A percentile compares a stretch with the other conserved stretches of the same genome.
These are phyloP conservation scores for Alloplasta piceator DNA, from an alignment of 2,888 invertebrate species.

Conservation along the genomic window DNA sequence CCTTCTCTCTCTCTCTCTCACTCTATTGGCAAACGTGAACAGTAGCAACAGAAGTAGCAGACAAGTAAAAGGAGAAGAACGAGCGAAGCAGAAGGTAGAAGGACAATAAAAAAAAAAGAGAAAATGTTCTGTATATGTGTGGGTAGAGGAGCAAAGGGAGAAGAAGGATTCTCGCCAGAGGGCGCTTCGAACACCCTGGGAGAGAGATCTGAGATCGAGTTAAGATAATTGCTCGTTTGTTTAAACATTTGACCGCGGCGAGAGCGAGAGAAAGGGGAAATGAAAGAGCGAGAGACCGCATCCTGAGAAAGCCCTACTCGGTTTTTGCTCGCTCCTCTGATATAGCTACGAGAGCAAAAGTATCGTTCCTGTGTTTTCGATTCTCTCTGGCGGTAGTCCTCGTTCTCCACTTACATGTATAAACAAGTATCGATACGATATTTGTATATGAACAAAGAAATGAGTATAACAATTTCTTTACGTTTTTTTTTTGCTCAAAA, in stretches of 20 bases:
- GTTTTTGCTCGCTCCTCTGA: slow-evolving; percentile 46
- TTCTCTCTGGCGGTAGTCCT: slow-evolving; percentile 41
- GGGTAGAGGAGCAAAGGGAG: slow-evolving; percentile 19
- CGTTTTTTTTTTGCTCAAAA: too few relatives aligned
- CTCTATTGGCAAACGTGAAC: slow-evolving; percentile 43
- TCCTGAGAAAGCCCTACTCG: slow-evolving; percentile 49
- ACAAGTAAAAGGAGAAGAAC: slow-evolving; percentile 50
- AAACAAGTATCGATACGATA: too few relatives aligned
- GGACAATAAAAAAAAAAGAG: slow-evolving; percentile 52
- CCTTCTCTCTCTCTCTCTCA: slow-evolving; percentile 5
- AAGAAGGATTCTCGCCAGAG: slow-evolving; percentile 42
- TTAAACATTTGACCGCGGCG: slow-evolving; percentile 79
- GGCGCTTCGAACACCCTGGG: slow-evolving; percentile 68
- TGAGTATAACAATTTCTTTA: too few relatives aligned
- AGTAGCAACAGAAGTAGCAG: slow-evolving; percentile 54
- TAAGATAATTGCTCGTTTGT: slow-evolving; percentile 83
- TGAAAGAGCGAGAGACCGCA: slow-evolving; percentile 17
- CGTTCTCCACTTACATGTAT: slow-evolving; percentile 15
- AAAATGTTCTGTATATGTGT: slow-evolving; percentile 61
- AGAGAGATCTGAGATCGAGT: slow-evolving; percentile 80
- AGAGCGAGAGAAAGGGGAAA: slow-evolving; percentile 33
- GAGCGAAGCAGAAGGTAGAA: slow-evolving; percentile 51
- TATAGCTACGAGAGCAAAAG: slow-evolving; percentile 35
- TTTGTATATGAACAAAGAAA: too few relatives aligned
- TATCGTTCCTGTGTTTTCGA: slow-evolving; percentile 37